Conservation (phyloP, 2,797 vertebrate genomes). For the Pangasius krempfi region DNA sequence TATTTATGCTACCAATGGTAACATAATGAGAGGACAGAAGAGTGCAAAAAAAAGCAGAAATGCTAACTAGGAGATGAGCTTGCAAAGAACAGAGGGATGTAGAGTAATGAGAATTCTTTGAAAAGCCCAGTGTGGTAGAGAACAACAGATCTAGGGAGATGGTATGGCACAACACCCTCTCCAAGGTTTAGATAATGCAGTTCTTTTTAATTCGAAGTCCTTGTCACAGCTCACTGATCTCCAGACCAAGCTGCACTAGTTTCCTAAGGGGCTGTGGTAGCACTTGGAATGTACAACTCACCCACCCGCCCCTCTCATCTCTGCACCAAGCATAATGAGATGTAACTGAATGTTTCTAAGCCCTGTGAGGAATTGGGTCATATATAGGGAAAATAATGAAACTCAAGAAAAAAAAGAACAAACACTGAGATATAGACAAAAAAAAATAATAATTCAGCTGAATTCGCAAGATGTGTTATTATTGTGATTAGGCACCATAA, state of each 20-base stretch:
- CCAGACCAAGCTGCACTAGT: conserved; percentile 11
- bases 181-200: conserved; percentile 50
- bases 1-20: background rate
- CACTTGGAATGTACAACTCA: conserved; percentile 24
- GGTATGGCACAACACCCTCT: conserved; percentile 24
- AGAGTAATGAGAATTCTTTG: conserved; percentile 27
- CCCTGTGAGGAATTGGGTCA: background rate
- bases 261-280: conserved; percentile 37
- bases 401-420: background rate
- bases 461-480: conserved; percentile 13
- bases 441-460: background rate
- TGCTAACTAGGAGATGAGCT: background rate
- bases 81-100: background rate
- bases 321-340: conserved; percentile 31
- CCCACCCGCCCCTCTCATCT: background rate
- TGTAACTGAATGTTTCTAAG: background rate
- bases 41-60: background rate
- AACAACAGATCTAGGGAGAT: conserved; percentile 41
- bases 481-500: conserved; percentile 22
- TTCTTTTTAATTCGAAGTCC: conserved; percentile 40
- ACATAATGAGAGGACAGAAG: background rate
- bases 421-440: background rate
- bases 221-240: conserved; percentile 43
- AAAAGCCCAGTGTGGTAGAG: conserved; percentile 28
- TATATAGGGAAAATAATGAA: conserved; percentile 1